phyloP scores from a whole-genome alignment of 2,888 invertebrate species.

The Chrysolina americana region DNA sequence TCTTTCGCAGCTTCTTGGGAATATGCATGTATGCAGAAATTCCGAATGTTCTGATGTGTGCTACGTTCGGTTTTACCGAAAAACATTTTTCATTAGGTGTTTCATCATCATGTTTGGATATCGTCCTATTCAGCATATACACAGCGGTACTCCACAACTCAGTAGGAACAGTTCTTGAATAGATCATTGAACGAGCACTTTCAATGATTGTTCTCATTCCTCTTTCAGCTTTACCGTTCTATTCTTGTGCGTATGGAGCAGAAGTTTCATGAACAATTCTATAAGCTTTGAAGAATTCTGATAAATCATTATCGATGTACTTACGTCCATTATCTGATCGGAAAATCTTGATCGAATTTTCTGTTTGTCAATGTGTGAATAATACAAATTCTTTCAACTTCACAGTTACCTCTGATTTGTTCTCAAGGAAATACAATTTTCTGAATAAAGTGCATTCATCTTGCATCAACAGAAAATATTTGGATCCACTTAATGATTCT shows the following conservation, averaged over 20 bases:
- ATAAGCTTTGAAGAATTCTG: background rate
- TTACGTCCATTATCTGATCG: background rate
- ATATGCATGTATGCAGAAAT: slow-evolving; percentile 29
- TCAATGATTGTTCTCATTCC: no score
- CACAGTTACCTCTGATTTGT: no score
- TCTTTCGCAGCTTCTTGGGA: slow-evolving; percentile 36
- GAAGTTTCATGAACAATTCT: background rate
- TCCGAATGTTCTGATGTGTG: slow-evolving; percentile 40
- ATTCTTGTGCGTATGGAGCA: background rate
- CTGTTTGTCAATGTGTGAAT: background rate
- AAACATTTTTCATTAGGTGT: slow-evolving; percentile 43
- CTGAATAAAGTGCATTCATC: no score
- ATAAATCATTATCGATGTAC: background rate
- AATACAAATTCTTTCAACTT: no score
- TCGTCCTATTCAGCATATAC: background rate
- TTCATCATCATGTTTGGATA: slow-evolving; percentile 1
- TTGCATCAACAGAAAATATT: no score
- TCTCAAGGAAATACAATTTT: no score
- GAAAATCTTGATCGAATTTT: background rate
- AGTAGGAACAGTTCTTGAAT: background rate
- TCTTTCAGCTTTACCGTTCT: background rate
- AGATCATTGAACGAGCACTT: background rate
- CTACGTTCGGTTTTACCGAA: slow-evolving; percentile 33
- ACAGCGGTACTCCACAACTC: slow-evolving; percentile 8
- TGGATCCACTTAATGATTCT: no score